A percentile compares a stretch with the other conserved stretches of the same genome.
phyloP scores from a whole-genome alignment of 2,797 vertebrate genomes.

The Corythornis leucogaster region DNA sequence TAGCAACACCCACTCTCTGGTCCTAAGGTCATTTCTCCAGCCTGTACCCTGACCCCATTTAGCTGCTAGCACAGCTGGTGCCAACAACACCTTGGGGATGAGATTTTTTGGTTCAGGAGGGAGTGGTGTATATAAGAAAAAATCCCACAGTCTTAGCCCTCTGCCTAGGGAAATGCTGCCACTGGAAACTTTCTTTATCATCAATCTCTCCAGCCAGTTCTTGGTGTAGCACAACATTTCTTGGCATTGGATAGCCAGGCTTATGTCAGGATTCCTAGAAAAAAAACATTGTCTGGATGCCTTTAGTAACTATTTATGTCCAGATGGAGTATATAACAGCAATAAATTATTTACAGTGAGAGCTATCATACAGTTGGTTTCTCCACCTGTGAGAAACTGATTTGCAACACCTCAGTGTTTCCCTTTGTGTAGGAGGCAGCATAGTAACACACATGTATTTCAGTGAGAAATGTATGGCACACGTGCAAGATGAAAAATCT shows the following conservation, averaged over 20 bases:
- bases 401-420: not conserved
- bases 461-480: not conserved
- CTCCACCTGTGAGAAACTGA: not conserved
- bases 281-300: not conserved
- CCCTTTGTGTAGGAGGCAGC: not conserved
- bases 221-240: not conserved
- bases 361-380: not conserved
- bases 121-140: not conserved
- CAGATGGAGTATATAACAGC: not conserved
- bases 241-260: not conserved
- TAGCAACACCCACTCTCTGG: not conserved
- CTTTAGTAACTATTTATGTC: not conserved
- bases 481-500: not conserved
- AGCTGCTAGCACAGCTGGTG: not conserved
- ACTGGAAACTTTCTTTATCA: not conserved
- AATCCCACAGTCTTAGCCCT: accelerated
- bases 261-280: not conserved
- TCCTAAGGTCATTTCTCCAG: not conserved
- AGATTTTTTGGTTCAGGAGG: not conserved
- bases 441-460: not conserved
- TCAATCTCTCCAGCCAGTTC: not conserved
- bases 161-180: not conserved
- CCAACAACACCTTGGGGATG: not conserved
- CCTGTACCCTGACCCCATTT: not conserved
- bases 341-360: not conserved